Conservation (phyloP, 2,888 invertebrate species). For the Pecten maximus region DNA sequence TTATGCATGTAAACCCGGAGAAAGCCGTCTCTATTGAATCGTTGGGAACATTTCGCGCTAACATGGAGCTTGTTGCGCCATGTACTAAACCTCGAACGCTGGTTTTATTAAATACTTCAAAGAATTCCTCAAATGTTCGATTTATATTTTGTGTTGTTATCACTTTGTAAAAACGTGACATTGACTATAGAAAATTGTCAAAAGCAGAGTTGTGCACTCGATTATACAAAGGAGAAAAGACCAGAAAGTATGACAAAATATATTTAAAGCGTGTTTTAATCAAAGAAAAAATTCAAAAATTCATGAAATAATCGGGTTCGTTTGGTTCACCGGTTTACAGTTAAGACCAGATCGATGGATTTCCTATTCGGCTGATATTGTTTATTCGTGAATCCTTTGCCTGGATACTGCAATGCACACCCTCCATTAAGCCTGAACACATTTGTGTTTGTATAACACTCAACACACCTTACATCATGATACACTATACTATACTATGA, state of each 20-base stretch:
- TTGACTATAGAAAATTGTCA: background rate
- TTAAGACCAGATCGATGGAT: slow-evolving; percentile 4
- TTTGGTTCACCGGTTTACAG: background rate
- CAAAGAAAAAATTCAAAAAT: background rate
- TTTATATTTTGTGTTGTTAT: background rate
- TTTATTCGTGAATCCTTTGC: background rate
- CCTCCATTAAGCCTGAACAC: background rate
- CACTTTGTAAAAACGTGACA: background rate
- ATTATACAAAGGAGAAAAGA: background rate
- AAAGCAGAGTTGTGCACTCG: background rate
- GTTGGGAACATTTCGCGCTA: too few species aligned
- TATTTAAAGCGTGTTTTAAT: background rate
- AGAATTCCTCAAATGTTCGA: too few species aligned
- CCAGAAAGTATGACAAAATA: background rate
- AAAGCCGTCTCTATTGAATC: too few species aligned
- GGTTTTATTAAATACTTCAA: too few species aligned
- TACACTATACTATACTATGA: background rate
- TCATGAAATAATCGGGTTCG: background rate
- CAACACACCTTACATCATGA: background rate
- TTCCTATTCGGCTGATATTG: background rate
- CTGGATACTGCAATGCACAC: background rate
- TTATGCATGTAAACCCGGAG: too few species aligned
- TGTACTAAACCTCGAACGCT: background rate
- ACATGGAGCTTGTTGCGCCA: background rate
- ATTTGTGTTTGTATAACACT: slow-evolving; percentile 18